phyloP scores from a whole-genome alignment of 2,113 vertebrate species.

The Melanerpes formicivorus region DNA sequence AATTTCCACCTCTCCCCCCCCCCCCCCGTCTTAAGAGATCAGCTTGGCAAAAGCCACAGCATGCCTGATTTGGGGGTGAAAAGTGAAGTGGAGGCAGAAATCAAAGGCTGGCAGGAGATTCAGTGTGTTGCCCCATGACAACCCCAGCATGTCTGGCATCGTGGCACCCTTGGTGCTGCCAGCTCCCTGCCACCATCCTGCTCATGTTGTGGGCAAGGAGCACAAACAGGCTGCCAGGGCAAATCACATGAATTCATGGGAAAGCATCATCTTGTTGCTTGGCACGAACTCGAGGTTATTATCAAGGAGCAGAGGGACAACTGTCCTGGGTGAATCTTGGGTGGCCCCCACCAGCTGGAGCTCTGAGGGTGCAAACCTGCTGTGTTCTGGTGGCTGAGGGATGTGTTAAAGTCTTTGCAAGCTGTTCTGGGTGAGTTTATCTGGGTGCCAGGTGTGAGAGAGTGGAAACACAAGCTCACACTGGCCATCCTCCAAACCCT shows the following conservation, averaged over 20 bases:
- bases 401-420: neutral
- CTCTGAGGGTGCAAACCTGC: neutral
- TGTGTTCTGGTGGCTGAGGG: neutral
- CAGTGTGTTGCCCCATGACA: neutral
- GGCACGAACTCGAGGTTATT: neutral
- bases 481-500: neutral
- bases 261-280: fast-evolving
- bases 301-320: neutral
- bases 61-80: neutral
- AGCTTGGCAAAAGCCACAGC: neutral
- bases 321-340: neutral
- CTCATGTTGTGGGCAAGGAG: fast-evolving
- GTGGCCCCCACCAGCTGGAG: fast-evolving
- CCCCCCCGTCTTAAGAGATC: neutral
- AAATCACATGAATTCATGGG: neutral
- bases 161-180: neutral
- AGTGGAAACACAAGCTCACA: neutral
- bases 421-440: neutral
- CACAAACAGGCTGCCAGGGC: neutral
- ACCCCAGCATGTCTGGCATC: fast-evolving
- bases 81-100: fast-evolving
- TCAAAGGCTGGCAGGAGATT: neutral
- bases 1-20: neutral
- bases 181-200: neutral
- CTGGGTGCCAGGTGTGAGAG: neutral